A percentile compares a stretch with the other conserved stretches of the same genome.
Conservation (phyloP, 2,113 vertebrate species). For the Laticauda colubrina region DNA sequence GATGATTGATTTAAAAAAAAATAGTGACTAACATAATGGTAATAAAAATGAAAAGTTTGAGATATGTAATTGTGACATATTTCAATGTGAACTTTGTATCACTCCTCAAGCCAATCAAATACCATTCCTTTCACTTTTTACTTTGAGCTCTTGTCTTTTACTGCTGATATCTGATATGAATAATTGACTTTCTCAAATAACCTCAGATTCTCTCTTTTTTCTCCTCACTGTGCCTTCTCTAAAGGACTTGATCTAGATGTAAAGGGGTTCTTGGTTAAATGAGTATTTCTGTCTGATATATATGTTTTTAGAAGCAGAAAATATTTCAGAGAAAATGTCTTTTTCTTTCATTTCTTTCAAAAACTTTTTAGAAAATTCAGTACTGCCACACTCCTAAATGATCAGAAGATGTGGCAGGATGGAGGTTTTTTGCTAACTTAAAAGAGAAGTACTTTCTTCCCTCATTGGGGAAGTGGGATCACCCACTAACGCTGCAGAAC, state of each 20-base stretch:
- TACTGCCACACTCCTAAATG: background rate
- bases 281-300: slow-evolving; percentile 56
- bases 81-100: slow-evolving; percentile 67
- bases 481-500: background rate
- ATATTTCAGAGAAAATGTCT: slow-evolving; percentile 45
- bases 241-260: slow-evolving; percentile 52
- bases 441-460: background rate
- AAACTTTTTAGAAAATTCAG: background rate
- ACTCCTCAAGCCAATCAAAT: slow-evolving; percentile 65
- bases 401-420: background rate
- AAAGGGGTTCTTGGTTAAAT: slow-evolving; percentile 60
- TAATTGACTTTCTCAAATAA: slow-evolving; percentile 55
- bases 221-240: slow-evolving; percentile 51
- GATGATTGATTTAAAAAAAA: slow-evolving; percentile 44
- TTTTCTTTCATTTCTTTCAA: slow-evolving; percentile 40
- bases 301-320: slow-evolving; percentile 49
- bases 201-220: slow-evolving; percentile 56
- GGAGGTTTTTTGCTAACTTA: background rate
- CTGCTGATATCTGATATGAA: slow-evolving; percentile 68
- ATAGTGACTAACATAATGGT: slow-evolving; percentile 58
- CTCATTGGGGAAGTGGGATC: background rate
- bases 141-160: slow-evolving; percentile 60
- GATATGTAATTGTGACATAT: slow-evolving; percentile 69
- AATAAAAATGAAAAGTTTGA: slow-evolving; percentile 68
- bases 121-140: slow-evolving; percentile 55